phyloP scores from a whole-genome alignment of 1,140 invertebrate species.

The Pteromalus puparum region DNA sequence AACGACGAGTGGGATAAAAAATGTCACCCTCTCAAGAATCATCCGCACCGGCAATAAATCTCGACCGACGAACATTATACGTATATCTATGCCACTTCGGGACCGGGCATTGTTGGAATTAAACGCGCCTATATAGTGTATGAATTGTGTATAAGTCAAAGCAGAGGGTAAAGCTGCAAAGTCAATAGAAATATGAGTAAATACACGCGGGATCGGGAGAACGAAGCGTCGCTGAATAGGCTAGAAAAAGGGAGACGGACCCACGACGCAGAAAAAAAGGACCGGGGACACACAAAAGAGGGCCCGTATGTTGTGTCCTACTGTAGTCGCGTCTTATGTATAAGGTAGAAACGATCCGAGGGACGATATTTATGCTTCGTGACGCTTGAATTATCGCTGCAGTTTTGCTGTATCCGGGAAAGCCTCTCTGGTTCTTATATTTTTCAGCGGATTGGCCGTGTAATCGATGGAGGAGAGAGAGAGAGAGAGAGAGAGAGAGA shows the following conservation, averaged over 20 bases:
- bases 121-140: neutral
- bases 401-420: slow-evolving; percentile 9
- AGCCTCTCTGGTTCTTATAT: slow-evolving; percentile 7
- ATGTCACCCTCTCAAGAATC: neutral
- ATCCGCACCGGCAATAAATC: neutral
- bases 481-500: neutral
- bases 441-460: slow-evolving; percentile 13
- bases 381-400: slow-evolving; percentile 37
- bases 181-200: slow-evolving; percentile 45
- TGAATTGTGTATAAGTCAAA: too few relatives aligned
- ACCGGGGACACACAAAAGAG: neutral
- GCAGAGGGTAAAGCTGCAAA: slow-evolving; percentile 8
- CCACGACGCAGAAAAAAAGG: neutral
- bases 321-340: too few relatives aligned
- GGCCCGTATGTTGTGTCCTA: neutral
- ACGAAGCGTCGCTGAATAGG: slow-evolving; percentile 6
- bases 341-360: neutral
- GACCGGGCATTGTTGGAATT: slow-evolving; percentile 38
- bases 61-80: neutral
- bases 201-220: slow-evolving; percentile 37
- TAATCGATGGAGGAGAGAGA: slow-evolving; percentile 15
- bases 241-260: slow-evolving; percentile 2
- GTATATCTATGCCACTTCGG: neutral
- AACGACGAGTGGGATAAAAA: neutral
- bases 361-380: slow-evolving; percentile 30